Evolutionary conservation across 2,888 invertebrate species (phyloP), one percentile per base, ranked within the genome.

Genomic region (Hyppa rectilinea): DNA sequence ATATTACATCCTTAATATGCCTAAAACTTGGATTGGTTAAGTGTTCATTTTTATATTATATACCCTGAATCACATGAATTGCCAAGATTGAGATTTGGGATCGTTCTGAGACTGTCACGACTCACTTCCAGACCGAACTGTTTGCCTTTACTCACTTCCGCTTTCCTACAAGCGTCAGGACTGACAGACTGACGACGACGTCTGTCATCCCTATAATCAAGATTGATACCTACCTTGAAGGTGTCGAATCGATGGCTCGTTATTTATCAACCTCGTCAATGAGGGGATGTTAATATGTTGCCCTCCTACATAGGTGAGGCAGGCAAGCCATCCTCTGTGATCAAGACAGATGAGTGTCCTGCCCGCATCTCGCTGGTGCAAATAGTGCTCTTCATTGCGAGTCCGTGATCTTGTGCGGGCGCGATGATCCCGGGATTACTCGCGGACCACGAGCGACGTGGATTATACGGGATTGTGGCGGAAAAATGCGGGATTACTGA

Each of bases 341-440:
- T 34, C 76, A 70, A 59, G 81, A 78, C 58, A 6, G 71, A 80
- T 80, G 77, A 17, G 60, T n/a, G 50, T 36, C 26, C 43, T 31
- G 14, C 34, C n/a, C 60, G 31, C 20, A 2, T 26, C 29, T 50
- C 36, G 20, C 12, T 9, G 14, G 17, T 26, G 56, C 23, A 26
- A 17, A 43, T 50, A 52, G 40, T 31, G 60, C 29, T 52, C 49
- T 47, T 26, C 74, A 52, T 38, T 20, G 47, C 23, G 34, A 10
- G 53, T 45, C 43, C 50, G 40, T 40, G 81, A 55, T 75, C 58
- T 72, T 55, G 53, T 58, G 64, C 71, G 68, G 70, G 61, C 36
- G 81, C 61, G 62, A 63, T 66, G 63, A 80, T 69, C 70, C 71
- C 65, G 31, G 80, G 70, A 66, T 81, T 78, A 81, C 7, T 52